These are phyloP conservation scores for Rhinichthys klamathensis DNA, from an alignment of 2,113 vertebrate genomes.

Conservation along the genomic window DNA sequence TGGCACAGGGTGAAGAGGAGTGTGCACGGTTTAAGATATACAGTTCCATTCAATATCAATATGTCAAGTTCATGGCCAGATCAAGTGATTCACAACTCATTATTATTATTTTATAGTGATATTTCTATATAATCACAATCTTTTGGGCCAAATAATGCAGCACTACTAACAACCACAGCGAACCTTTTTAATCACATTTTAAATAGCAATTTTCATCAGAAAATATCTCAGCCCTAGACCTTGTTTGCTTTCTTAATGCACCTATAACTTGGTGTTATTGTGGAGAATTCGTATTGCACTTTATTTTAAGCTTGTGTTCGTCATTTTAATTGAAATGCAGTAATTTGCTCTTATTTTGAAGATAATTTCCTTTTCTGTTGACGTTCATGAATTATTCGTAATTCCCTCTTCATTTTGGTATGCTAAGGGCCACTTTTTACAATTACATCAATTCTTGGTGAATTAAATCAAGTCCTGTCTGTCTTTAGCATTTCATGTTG, in stretches of 20 bases:
- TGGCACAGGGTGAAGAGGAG: too few species aligned
- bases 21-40: too few species aligned
- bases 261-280: too few species aligned
- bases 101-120: too few species aligned
- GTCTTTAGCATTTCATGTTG: not conserved
- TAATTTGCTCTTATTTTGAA: not conserved
- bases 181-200: not conserved
- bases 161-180: not conserved
- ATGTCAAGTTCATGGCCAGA: too few species aligned
- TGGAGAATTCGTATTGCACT: not conserved
- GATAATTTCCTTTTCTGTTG: not conserved
- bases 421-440: not conserved
- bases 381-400: not conserved
- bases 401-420: not conserved
- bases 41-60: too few species aligned
- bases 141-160: too few species aligned
- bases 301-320: not conserved
- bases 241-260: not conserved
- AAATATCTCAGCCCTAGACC: not conserved
- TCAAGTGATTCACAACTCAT: too few species aligned
- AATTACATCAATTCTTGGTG: not conserved
- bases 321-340: not conserved
- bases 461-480: not conserved
- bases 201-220: not conserved
- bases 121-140: too few species aligned